Conservation (phyloP, 2,797 vertebrate species). For the Arctocebus calabarensis region DNA sequence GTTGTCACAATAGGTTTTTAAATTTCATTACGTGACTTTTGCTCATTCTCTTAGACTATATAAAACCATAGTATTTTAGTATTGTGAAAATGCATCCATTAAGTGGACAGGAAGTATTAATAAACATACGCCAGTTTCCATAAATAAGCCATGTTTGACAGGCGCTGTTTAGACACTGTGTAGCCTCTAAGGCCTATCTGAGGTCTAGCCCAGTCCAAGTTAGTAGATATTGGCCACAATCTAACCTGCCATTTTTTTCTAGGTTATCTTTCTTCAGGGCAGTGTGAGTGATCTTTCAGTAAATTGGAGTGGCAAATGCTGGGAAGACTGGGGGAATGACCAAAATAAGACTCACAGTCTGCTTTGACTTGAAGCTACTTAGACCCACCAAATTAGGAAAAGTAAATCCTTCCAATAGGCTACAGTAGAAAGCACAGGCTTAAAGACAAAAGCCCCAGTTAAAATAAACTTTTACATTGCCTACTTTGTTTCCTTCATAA, state of each 20-base stretch:
- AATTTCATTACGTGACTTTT: constrained; percentile 3
- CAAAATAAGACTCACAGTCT: background rate
- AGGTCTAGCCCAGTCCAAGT: background rate
- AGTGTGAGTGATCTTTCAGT: background rate
- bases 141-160: background rate
- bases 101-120: background rate
- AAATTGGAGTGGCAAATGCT: background rate
- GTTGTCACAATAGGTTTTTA: background rate
- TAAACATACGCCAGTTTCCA: background rate
- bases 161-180: background rate
- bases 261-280: background rate
- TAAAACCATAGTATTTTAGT: background rate
- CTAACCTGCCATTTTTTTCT: background rate
- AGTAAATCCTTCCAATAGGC: background rate
- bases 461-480: background rate
- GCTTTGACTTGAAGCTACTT: background rate
- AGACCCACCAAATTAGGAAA: background rate
- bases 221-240: background rate
- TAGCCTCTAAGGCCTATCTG: background rate
- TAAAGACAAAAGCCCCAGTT: background rate
- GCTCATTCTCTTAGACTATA: background rate
- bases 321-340: background rate
- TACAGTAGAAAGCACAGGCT: background rate
- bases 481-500: background rate
- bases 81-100: background rate